phyloP scores from a whole-genome alignment of 2,797 vertebrate genomes.

The Dromococcyx pavoninus region DNA sequence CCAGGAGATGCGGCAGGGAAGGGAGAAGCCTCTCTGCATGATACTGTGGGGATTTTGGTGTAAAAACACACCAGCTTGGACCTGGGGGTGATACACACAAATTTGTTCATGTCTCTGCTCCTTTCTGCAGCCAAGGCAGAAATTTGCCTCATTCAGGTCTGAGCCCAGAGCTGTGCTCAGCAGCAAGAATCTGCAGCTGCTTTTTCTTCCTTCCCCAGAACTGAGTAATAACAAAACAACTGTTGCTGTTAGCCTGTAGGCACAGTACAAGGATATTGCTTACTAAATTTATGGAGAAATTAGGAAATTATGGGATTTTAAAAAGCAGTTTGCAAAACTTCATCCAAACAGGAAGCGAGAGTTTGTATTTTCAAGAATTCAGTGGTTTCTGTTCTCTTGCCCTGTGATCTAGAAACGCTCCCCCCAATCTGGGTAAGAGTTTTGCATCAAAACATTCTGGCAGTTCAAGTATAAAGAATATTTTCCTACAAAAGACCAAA shows the following conservation, averaged over 20 bases:
- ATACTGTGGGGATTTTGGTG: neutral
- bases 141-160: rapidly evolving
- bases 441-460: neutral
- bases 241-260: neutral
- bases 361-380: neutral
- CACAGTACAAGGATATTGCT: neutral
- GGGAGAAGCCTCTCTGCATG: rapidly evolving
- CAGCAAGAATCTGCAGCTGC: neutral
- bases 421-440: neutral
- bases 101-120: rapidly evolving
- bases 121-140: neutral
- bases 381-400: neutral
- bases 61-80: neutral
- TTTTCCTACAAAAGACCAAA: neutral
- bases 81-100: rapidly evolving
- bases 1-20: rapidly evolving
- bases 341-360: neutral
- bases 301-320: neutral
- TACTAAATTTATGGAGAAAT: neutral
- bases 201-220: neutral
- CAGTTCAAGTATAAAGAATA: neutral
- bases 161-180: neutral
- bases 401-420: rapidly evolving
- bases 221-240: neutral
- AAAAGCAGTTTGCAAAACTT: neutral